Evolutionary conservation across 1,140 invertebrate species (phyloP).

Genomic region (Conus betulinus): DNA sequence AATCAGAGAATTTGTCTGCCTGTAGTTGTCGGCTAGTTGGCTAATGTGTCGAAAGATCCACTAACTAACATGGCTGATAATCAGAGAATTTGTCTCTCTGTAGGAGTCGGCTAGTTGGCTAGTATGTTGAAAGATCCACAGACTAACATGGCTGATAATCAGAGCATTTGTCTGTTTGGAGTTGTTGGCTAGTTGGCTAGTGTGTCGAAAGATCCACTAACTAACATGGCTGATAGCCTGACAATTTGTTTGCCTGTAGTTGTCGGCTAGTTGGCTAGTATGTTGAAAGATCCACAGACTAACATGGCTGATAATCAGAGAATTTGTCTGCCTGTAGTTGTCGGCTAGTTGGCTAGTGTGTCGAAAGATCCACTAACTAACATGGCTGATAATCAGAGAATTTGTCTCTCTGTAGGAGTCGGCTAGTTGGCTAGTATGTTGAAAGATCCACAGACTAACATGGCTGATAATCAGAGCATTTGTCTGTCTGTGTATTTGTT

Average conservation of each 20-base stretch:
- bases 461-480: too few relatives aligned
- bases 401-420: background rate
- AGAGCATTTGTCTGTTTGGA: too few relatives aligned
- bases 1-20: background rate
- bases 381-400: background rate
- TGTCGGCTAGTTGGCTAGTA: background rate
- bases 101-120: background rate
- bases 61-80: background rate
- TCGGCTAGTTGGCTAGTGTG: background rate
- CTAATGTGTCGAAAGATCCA: background rate
- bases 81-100: background rate
- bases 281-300: background rate
- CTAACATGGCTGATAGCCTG: background rate
- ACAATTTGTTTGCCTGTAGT: background rate
- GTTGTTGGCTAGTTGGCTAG: background rate
- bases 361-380: background rate
- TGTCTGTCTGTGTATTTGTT: background rate
- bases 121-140: background rate
- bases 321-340: background rate
- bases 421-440: background rate
- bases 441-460: background rate
- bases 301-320: background rate
- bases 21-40: background rate
- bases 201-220: background rate
- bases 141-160: background rate